Conservation (phyloP, 2,113 vertebrate species). For the Rhinichthys klamathensis region DNA sequence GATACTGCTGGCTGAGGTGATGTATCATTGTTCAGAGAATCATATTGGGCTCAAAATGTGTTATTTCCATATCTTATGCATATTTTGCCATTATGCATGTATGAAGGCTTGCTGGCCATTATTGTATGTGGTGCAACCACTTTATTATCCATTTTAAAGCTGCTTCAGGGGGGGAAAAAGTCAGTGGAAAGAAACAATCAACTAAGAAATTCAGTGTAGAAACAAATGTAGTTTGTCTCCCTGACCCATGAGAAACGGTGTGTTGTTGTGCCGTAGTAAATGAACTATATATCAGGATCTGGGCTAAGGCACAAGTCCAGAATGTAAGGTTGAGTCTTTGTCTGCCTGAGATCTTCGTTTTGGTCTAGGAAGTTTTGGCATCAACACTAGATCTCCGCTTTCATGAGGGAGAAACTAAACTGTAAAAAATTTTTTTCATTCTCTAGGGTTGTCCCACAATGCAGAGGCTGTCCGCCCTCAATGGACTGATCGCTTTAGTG, state of each 20-base stretch:
- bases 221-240: not conserved
- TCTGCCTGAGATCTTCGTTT: not conserved
- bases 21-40: not conserved
- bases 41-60: not conserved
- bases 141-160: not conserved
- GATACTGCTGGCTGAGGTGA: conserved; percentile 87
- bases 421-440: not conserved
- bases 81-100: not conserved
- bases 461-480: conserved; percentile 92
- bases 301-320: not conserved
- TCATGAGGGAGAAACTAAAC: not conserved
- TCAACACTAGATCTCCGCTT: not conserved
- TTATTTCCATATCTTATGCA: not conserved
- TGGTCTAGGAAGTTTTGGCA: not conserved
- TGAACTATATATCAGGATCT: not conserved
- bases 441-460: conserved; percentile 89
- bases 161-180: not conserved
- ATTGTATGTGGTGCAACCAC: not conserved
- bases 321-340: not conserved
- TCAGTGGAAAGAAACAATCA: not conserved
- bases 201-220: not conserved
- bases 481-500: conserved; percentile 86
- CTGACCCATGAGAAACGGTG: not conserved
- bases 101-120: not conserved
- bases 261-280: not conserved